Evolutionary conservation across 1,140 invertebrate species (phyloP).

Genomic region (Drosophila kanapiae): DNA sequence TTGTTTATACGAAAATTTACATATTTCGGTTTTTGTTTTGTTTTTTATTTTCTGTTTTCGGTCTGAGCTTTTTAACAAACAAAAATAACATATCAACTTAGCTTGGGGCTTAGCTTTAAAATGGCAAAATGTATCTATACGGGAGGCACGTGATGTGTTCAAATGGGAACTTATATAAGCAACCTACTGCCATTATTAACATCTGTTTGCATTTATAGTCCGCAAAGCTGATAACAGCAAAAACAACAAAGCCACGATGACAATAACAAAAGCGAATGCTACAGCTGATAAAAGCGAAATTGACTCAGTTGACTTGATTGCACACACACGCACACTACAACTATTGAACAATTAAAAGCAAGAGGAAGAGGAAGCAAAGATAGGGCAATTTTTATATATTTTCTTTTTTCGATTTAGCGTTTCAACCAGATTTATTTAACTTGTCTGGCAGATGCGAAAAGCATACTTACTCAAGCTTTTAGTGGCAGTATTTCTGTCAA

Average conservation of each 20-base stretch:
- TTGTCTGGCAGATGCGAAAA: slow-evolving; percentile 31
- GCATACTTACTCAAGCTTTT: slow-evolving; percentile 41
- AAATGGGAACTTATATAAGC: slow-evolving; percentile 31
- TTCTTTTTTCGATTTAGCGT: slow-evolving; percentile 6
- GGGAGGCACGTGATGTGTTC: slow-evolving; percentile 36
- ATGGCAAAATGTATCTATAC: neutral
- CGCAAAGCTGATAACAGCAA: slow-evolving; percentile 26
- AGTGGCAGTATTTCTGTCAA: slow-evolving; percentile 31
- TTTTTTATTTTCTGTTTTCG: neutral
- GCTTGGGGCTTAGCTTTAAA: neutral
- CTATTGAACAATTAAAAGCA: neutral
- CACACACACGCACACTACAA: slow-evolving; percentile 2
- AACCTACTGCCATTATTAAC: slow-evolving; percentile 40
- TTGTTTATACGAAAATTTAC: slow-evolving; percentile 16
- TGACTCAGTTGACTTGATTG: slow-evolving; percentile 46
- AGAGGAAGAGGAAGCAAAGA: neutral
- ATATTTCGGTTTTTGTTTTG: slow-evolving; percentile 3
- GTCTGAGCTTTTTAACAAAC: slow-evolving; percentile 14
- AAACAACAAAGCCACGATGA: slow-evolving; percentile 30
- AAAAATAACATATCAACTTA: neutral
- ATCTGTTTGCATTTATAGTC: slow-evolving; percentile 26
- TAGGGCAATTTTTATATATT: slow-evolving; percentile 30
- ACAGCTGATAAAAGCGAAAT: slow-evolving; percentile 39
- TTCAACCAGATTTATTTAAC: slow-evolving; percentile 34
- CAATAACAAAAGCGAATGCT: slow-evolving; percentile 20